Evolutionary conservation across 2,888 invertebrate species (phyloP), one percentile per base, ranked within the genome.

Genomic region (Eudiplozoon nipponicum): DNA sequence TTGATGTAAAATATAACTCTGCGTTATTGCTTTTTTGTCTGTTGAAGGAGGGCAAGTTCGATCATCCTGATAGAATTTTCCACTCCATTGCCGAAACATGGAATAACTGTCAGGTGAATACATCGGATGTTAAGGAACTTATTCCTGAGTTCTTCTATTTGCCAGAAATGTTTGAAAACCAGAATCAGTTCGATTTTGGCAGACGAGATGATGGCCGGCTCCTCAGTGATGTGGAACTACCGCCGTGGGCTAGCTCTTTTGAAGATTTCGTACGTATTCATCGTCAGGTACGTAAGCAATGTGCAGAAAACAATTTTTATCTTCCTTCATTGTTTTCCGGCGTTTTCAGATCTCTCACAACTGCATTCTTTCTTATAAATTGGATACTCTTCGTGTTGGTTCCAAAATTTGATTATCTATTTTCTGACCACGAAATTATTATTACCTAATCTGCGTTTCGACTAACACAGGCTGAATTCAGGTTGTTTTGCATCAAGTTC

Each of bases 81-180:
- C 76, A 78, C 2, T 84, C 84, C 2, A 70, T 98, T 28, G 71
- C 76, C 1, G 65, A 81, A 46, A 75, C 86, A 0, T 94, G 94
- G 94, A 84, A 86, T 61, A 86, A 86, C 61, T 90, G 86, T 56
- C 90, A 94, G 60, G 65, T 86, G 38, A 90, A 98, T 57, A 86
- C 90, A 1, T 86, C 86, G 1, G 90, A 98, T 60, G 94, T 94
- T 22, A 98, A 94, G 72, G 94, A 94, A 60, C 64, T 98, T 48
- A 81, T 94, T 50, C 94, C 94, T 0, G 94, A 98, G 61, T 72
- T 94, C 59, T 98, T 81, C 65, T 94, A 84, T 65, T 66, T 98
- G 46, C 90, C 94, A 9, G 94, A 98, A 64, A 86, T 98, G 81
- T 71, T 98, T 53, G 70, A 76, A 44, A 94, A 98, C 57, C 64